These are phyloP conservation scores for Alectoris magna DNA, from an alignment of 2,797 vertebrate species.

Conservation along the genomic window DNA sequence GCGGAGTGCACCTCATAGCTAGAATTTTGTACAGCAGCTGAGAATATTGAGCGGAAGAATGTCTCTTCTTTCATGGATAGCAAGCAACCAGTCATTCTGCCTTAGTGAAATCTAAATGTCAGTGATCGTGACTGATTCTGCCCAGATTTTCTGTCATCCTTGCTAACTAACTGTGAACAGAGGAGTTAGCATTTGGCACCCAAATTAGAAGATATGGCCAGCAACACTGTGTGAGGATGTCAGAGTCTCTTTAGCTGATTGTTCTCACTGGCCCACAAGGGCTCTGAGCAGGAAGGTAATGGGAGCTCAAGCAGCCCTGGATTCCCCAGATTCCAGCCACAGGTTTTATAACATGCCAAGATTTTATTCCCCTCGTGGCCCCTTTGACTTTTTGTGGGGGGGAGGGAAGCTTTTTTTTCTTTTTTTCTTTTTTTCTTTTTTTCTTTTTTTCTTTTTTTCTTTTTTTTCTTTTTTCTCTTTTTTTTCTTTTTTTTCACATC, in stretches of 20 bases:
- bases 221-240: neutral
- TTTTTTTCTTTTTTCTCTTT: neutral
- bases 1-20: neutral
- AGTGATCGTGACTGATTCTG: neutral
- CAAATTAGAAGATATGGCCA: slow-evolving; percentile 8
- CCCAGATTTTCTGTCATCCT: slow-evolving; percentile 21
- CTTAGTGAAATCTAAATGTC: slow-evolving; percentile 52
- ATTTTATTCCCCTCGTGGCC: neutral
- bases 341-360: slow-evolving; percentile 16
- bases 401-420: neutral
- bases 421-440: too few species aligned
- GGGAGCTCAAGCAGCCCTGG: neutral
- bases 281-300: neutral
- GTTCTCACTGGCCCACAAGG: neutral
- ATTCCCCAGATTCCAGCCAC: slow-evolving; percentile 24
- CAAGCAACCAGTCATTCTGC: neutral
- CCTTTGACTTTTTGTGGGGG: neutral
- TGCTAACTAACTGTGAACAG: slow-evolving; percentile 23
- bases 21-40: neutral
- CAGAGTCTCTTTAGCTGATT: neutral
- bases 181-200: neutral
- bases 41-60: neutral
- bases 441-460: neutral
- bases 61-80: neutral
- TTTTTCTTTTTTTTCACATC: neutral